Evolutionary conservation across 2,888 invertebrate species (phyloP), one percentile per base, ranked within the genome.

Genomic region (Ophioninae sp.): DNA sequence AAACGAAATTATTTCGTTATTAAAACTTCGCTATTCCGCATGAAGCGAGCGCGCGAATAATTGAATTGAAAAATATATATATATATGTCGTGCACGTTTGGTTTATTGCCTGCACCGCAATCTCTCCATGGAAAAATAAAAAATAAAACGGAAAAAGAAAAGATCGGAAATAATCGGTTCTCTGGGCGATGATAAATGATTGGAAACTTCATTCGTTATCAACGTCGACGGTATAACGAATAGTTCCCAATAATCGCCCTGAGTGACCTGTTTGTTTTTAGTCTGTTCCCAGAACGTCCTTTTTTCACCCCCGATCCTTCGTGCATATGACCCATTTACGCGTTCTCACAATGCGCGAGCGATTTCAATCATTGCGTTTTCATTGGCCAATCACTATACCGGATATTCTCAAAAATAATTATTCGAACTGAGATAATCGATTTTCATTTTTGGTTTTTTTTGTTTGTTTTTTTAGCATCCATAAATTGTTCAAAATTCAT

Each of bases 181-280:
- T 74, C 41, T 82, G 68, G 56, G 65, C 72, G 82, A 87, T 85
- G 82, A 85, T 85, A 86, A 86, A 86, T 88, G 86, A 86, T 85
- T 85, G 80, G 82, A 85, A 88, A 86, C 85, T 88, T 87, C 85
- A 87, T 87, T 87, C 85, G 84, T 87, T 87, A 88, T 87, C 86
- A 87, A 85, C 79, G 86, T 84, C 80, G 76, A 79, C 73, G 81
- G 84, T 87, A 75, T 58, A 87, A 88, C 84, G 82, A 87, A 88
- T 87, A 83, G 86, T 85, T 87, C 87, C 83, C 87, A 86, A 87
- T 88, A 88, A 86, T 86, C 63, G 39, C 61, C 67, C 64, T 30
- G 56, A 72, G 67, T 67, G 67, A 72, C 61, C 71, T 30, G 61
- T 65, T 79, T 75, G 75, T 71, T 69, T 79, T 75, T 17, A n/a